phyloP scores from a whole-genome alignment of 2,113 vertebrate species.

The Microcebus murinus region DNA sequence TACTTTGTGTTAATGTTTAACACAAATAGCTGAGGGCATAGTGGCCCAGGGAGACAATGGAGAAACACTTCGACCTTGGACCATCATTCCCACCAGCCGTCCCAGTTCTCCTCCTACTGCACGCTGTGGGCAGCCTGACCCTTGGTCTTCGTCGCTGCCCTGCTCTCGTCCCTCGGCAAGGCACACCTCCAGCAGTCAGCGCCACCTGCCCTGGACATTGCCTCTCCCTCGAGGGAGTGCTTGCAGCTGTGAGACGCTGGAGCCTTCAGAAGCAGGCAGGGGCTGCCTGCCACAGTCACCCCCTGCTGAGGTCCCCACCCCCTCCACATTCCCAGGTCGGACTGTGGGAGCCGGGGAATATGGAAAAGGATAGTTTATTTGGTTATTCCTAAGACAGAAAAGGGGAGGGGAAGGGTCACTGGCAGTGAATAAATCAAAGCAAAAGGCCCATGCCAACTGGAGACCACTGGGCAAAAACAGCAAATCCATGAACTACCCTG shows the following conservation, averaged over 20 bases:
- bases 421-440: slow-evolving; percentile 9
- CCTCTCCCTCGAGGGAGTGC: background rate
- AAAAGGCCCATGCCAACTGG: background rate
- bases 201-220: background rate
- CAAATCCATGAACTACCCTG: slow-evolving; percentile 1
- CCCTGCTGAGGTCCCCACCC: background rate
- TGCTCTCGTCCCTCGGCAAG: background rate
- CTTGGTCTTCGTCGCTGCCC: background rate
- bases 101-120: background rate
- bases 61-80: background rate
- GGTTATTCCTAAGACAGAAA: background rate
- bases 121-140: background rate
- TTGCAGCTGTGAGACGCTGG: background rate
- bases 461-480: background rate
- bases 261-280: background rate
- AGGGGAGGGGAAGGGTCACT: background rate
- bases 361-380: background rate
- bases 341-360: background rate
- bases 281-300: background rate
- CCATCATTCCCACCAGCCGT: background rate
- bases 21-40: background rate
- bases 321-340: background rate
- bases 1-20: slow-evolving; percentile 43
- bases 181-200: background rate
- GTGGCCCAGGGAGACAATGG: background rate